These are phyloP conservation scores for Sinocyclocheilus anshuiensis DNA, from an alignment of 2,113 vertebrate genomes.

Conservation along the genomic window DNA sequence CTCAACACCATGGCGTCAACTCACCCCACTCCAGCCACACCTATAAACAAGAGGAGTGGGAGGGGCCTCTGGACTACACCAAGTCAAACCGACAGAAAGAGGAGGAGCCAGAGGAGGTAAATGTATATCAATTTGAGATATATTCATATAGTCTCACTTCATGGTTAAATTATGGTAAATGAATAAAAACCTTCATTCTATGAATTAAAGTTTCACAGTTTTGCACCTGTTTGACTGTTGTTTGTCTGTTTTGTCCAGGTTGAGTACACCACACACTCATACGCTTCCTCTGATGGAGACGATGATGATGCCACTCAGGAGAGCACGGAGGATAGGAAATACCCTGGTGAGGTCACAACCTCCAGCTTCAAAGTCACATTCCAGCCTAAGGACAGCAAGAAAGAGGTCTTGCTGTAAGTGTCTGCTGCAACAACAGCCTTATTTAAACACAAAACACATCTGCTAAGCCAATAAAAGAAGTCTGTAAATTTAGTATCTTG, in stretches of 20 bases:
- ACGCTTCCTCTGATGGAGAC: conserved; percentile 93
- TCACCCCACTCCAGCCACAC: conserved; percentile 85
- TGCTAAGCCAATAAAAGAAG: not conserved
- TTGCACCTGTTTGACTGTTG: not conserved
- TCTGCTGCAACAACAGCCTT: not conserved
- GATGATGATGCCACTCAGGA: conserved; percentile 90
- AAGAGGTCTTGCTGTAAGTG: conserved; percentile 96
- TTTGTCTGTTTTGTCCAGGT: conserved; percentile 70
- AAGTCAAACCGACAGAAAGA: conserved; percentile 88
- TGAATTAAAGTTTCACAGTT: not conserved
- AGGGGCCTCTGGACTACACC: conserved; percentile 93
- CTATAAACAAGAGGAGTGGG: conserved; percentile 89
- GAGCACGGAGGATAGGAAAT: conserved; percentile 89
- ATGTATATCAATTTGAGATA: not conserved
- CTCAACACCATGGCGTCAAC: conserved; percentile 80
- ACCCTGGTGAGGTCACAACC: conserved; percentile 95
- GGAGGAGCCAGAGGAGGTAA: conserved; percentile 92
- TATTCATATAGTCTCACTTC: not conserved
- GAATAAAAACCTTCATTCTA: not conserved
- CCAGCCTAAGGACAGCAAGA: conserved; percentile 95
- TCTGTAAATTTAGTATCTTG: not conserved
- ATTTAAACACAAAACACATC: not conserved
- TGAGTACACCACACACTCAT: conserved; percentile 87
- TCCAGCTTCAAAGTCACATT: conserved; percentile 94
- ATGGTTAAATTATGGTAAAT: not conserved